Evolutionary conservation across 2,113 vertebrate genomes (phyloP).

Genomic region (Brachyistius frenatus): DNA sequence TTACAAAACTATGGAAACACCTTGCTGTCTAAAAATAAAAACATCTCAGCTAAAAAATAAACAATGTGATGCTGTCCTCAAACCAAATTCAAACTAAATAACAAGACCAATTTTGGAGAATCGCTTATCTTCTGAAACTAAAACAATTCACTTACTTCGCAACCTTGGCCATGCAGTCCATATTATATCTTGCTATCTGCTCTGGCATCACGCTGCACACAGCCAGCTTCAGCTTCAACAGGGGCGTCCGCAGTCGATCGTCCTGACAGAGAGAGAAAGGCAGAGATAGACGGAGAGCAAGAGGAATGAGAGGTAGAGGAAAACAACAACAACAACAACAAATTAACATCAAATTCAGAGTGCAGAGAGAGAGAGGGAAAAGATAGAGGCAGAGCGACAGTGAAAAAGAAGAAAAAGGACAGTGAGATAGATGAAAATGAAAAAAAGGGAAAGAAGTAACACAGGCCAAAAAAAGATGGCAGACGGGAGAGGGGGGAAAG

Average conservation of each 20-base stretch:
- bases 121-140: neutral
- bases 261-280: conserved; percentile 83
- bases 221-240: conserved; percentile 94
- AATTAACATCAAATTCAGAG: neutral
- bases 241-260: conserved; percentile 91
- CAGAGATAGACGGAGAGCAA: neutral
- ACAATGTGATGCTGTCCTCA: no score
- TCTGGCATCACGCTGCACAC: conserved; percentile 96
- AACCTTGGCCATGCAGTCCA: conserved; percentile 97
- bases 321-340: neutral
- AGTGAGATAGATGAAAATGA: neutral
- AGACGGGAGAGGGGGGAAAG: neutral
- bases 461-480: neutral
- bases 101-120: neutral
- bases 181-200: conserved; percentile 94
- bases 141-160: conserved; percentile 84
- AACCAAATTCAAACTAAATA: no score
- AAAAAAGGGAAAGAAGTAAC: neutral
- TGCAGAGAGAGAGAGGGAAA: neutral
- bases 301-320: neutral
- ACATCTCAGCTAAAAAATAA: no score
- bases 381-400: neutral
- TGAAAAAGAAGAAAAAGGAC: neutral
- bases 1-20: no score
- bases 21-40: no score